Base-by-base conservation (phyloP, 1,140 invertebrate species). In the Drosophila pseudoananassae region DNA sequence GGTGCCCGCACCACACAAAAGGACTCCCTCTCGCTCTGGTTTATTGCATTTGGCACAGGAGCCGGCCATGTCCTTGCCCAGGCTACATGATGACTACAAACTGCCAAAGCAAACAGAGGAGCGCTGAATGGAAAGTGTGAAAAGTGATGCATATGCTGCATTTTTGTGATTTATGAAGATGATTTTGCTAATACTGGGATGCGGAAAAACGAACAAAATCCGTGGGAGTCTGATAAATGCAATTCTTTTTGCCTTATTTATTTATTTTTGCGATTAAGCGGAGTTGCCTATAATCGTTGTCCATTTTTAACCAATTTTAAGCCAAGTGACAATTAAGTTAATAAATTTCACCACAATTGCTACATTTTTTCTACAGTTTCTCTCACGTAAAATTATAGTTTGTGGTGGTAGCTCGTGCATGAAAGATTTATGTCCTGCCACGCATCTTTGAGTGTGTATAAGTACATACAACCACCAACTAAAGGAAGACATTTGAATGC, bases 131-230 rank as follows among this genome's bases (percentile, higher is more conserved):
- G 55, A 81, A 77, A 85, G 74, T 87, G 78, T 59, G 78, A 63
- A 82, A 65, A 72, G 78, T 87, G 82, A 65, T 87, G 83, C 82
- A 87, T 78, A 73, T 88, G 82, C 78, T 88, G 83, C 83, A 88
- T 69, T 78, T 74, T 65, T 66, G 50, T 88, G 82, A 87, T 87
- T 87, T 87, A 87, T 87, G 83, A 66, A 76, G 74, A 80, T 55
- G 69, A 76, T 72, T 61, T 75, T 74, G 79, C 59, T 47, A 61
- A 73, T 72, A 51, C 49, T 38, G 43, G 60, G 70, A 50, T 69
- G 49, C 47, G 33, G 68, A 74, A 54, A 74, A 55, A 46, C 36
- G 45, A 51, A 43, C 38, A 4, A 36, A 33, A 14, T 43, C 57
- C 45, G 43, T 15, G 17, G 7, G 17, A 6, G 43, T 5, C 15